phyloP scores from a whole-genome alignment of 1,140 invertebrate genomes.

The Pseudomyrmex cubaensis region DNA sequence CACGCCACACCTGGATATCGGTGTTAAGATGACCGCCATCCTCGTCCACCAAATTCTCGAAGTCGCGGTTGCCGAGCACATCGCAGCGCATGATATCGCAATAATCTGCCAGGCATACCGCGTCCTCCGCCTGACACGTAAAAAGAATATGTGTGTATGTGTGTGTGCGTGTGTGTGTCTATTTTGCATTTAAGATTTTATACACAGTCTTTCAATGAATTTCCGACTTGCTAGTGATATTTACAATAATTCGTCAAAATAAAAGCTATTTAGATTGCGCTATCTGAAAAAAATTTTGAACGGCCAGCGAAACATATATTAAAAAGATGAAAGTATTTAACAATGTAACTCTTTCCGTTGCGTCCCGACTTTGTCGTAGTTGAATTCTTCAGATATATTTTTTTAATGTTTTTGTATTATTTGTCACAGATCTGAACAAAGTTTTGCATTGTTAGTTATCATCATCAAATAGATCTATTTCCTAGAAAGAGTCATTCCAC shows the following conservation, averaged over 20 bases:
- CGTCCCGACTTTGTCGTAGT: too few relatives aligned
- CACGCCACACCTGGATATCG: slow-evolving; percentile 91
- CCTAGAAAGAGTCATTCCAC: too few relatives aligned
- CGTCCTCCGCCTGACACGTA: slow-evolving; percentile 91
- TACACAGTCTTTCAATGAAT: neutral
- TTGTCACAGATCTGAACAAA: too few relatives aligned
- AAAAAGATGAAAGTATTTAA: too few relatives aligned
- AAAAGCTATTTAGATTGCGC: neutral
- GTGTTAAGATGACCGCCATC: slow-evolving; percentile 87
- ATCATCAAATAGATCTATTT: too few relatives aligned
- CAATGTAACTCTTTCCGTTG: too few relatives aligned
- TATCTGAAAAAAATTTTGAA: neutral
- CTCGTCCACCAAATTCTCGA: slow-evolving; percentile 86
- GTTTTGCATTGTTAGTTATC: too few relatives aligned
- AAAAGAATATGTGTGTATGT: slow-evolving; percentile 19
- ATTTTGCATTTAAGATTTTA: neutral
- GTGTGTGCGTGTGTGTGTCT: too few relatives aligned
- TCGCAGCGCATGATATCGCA: slow-evolving; percentile 98
- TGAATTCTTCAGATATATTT: too few relatives aligned
- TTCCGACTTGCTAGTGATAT: neutral
- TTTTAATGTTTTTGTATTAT: too few relatives aligned
- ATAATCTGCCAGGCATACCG: slow-evolving; percentile 96
- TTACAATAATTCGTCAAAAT: neutral
- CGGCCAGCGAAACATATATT: too few relatives aligned
- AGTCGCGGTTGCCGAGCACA: slow-evolving; percentile 91